Conservation (phyloP, 53 echinoderm and acorn worm genomes). For the Echinometra lucunter region DNA sequence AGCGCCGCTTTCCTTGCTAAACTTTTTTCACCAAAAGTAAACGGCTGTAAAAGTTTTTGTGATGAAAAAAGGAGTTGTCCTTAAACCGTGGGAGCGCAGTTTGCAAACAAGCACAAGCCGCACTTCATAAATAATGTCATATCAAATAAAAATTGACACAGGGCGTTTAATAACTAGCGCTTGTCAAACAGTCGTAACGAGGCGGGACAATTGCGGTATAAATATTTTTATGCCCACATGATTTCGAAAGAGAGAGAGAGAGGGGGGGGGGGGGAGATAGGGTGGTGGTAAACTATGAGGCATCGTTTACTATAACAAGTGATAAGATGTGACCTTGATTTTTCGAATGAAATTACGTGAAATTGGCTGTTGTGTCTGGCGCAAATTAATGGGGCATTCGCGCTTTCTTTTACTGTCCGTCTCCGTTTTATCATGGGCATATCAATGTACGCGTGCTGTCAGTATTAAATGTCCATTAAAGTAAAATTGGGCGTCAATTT, state of each 20-base stretch:
- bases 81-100: constrained; percentile 22
- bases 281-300: background rate
- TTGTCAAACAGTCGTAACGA: background rate
- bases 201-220: background rate
- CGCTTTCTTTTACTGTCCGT: background rate
- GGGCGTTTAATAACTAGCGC: background rate
- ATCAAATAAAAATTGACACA: constrained; percentile 1
- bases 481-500: constrained; percentile 35
- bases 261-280: too few species aligned
- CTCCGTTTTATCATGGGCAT: background rate
- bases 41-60: background rate
- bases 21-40: background rate
- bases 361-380: constrained; percentile 41
- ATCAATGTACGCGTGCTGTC: constrained; percentile 14
- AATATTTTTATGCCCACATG: background rate
- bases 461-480: constrained; percentile 22
- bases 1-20: background rate
- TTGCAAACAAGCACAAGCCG: constrained; percentile 12
- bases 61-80: background rate
- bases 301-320: background rate
- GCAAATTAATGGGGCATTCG: constrained; percentile 8
- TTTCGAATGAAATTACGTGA: constrained; percentile 48
- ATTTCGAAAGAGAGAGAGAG: background rate
- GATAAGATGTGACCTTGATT: constrained; percentile 16
- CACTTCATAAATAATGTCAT: constrained; percentile 26